Base-by-base conservation (phyloP, 2,888 invertebrate species). In the Lasioglossum villosulum region DNA sequence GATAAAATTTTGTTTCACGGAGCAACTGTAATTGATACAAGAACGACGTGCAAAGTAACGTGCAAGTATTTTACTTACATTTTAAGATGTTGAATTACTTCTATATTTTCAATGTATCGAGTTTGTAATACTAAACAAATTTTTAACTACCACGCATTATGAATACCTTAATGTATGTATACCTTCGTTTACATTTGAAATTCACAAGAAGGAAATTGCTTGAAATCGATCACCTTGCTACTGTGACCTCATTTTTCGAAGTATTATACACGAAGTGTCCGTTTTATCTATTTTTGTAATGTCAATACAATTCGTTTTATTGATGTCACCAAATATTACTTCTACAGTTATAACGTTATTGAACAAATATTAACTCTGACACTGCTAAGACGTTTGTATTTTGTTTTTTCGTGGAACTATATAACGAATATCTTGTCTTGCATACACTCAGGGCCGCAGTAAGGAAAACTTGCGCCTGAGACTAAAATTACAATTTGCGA, bases 211-310 rank as follows among this genome's bases (percentile, higher is more conserved):
- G 23, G 16, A 74, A 56, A 56, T 52, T 74, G 56, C n/a, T 74
- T 56, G 37, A 56, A 74, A 37, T 74, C 37, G 23, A 16, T 39
- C 52, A 74, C 37, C 56, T 37, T 52, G 74, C 37, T 16, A 45
- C 39, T 56, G n/a, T 56, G 52, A 56, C n/a, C 56, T 74, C 39
- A 42, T 70, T 70, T 39, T 16, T 39, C 14, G 52, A 74, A 37
- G 56, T 37, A 37, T 74, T 56, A 39, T n/a, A 37, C 74, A 37
- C 68, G 37, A 68, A 37, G 68, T 23, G 23, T 37, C 37, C 23
- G 4, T 68, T 68, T 68, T 19, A 23, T 37, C 37, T 68, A 68
- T 37, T 68, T 37, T 68, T 10, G 23, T 37, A 37, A 68, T 27
- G 63, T 39, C 59, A 14, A 27, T 63, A 59, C 30, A 63, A 63